Conservation (phyloP, 2,888 invertebrate species). For the Folsomia manolachei region DNA sequence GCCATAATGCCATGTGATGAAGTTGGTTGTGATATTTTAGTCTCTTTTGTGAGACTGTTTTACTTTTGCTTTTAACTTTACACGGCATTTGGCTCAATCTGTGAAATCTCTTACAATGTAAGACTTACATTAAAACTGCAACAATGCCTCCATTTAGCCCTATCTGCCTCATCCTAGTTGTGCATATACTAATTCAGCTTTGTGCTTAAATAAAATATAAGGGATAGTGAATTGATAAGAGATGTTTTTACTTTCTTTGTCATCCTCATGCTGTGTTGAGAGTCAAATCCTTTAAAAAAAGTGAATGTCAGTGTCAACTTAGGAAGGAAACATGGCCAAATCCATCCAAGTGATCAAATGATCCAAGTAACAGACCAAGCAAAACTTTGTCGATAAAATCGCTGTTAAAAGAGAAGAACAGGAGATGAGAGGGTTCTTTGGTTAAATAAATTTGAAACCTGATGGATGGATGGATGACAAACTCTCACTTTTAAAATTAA, state of each 20-base stretch:
- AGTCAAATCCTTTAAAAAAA: too few relatives aligned
- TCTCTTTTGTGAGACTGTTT: too few relatives aligned
- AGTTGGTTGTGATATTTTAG: too few relatives aligned
- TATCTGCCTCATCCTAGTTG: not conserved
- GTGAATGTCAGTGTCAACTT: not conserved
- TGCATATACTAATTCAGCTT: too few relatives aligned
- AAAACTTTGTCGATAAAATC: constrained; percentile 9
- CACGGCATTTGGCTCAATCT: not conserved
- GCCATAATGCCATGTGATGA: too few relatives aligned
- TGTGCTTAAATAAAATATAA: too few relatives aligned
- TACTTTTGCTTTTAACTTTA: not conserved
- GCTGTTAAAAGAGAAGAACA: not conserved
- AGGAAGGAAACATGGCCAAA: too few relatives aligned
- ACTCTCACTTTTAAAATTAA: not conserved
- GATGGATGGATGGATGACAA: not conserved
- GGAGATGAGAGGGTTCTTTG: not conserved
- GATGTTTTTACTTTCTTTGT: not conserved
- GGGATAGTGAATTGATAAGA: not conserved
- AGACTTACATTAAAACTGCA: too few relatives aligned
- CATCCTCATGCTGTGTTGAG: too few relatives aligned
- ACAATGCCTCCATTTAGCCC: not conserved
- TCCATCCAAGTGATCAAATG: constrained; percentile 30
- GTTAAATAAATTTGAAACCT: too few relatives aligned
- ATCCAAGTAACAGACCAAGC: constrained; percentile 36
- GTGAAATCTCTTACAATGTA: too few relatives aligned